Percentiles rank a stretch among this genome's conserved stretches.
These are phyloP conservation scores for Avahi laniger DNA, from an alignment of 2,797 vertebrate genomes.

Conservation along the genomic window DNA sequence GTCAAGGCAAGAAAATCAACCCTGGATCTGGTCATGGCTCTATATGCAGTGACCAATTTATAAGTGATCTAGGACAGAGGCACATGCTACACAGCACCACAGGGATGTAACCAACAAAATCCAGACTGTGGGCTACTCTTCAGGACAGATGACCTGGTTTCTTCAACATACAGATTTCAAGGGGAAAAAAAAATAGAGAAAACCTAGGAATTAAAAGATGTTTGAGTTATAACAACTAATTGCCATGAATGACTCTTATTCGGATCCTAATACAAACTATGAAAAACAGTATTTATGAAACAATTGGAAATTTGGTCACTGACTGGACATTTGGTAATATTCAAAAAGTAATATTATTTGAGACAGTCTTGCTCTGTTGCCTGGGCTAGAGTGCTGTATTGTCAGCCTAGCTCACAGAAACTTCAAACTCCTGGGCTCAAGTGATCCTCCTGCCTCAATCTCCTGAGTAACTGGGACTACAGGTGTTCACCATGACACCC, in stretches of 20 bases:
- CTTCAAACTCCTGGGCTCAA: too few species aligned
- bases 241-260: not conserved
- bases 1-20: not conserved
- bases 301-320: slow-evolving; percentile 1
- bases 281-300: not conserved
- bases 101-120: not conserved
- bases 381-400: too few species aligned
- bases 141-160: not conserved
- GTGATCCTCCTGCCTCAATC: too few species aligned
- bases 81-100: not conserved
- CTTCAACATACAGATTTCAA: not conserved
- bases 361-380: too few species aligned
- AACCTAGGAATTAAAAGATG: not conserved
- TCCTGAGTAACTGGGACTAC: too few species aligned
- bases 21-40: not conserved
- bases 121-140: not conserved
- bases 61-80: not conserved
- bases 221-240: not conserved
- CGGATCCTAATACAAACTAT: slow-evolving; percentile 1
- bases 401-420: too few species aligned
- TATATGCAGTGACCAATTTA: not conserved
- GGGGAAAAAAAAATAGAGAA: not conserved
- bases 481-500: too few species aligned
- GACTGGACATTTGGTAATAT: slow-evolving; percentile 4
- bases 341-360: not conserved